Evolutionary conservation across 2,113 vertebrate genomes (phyloP), one percentile per base, ranked within the genome.

Genomic region (Labeo catla): DNA sequence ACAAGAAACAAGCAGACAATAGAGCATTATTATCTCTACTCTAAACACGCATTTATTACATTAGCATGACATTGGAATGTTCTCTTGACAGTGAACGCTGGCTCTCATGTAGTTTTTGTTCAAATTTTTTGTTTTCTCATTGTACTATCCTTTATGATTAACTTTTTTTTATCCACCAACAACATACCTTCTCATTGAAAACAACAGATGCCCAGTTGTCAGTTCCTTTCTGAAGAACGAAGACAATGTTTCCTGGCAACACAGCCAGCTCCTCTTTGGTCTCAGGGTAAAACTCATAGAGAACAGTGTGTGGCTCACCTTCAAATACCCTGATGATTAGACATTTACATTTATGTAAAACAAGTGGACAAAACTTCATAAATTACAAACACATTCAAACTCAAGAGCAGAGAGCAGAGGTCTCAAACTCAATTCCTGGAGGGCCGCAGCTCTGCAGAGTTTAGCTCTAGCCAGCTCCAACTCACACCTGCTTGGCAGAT

Each of bases 161-260:
- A 8, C 34, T 36, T 70, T 19, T 39, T 19, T 23, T 23, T 43
- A 73, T 21, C 3, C 1, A 50, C 6, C 23, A 19, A 77, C 54
- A 54, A 77, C 16, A 10, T 93, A 98, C 98, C 96, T 98, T 96
- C 87, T 95, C 97, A 0, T 99, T 99, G 93, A 99, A 99, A 89
- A 98, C 90, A 89, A 99, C 97, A 0, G 96, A 97, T 0, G 97
- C 98, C 98, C 98, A 99, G 89, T 98, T 99, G 89, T 99, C 98
- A 0, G 91, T 91, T 39, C 95, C 96, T 86, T 96, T 99, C 91
- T 96, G 95, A 91, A 98, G 92, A 59, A 99, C 97, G 90, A 99
- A 99, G 87, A 99, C 98, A 1, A 99, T 96, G 84, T 99, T 99
- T 36, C 98, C 98, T 0, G 97, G 97, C 91, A 97, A 94, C 39